These are phyloP conservation scores for Tanytarsus gracilentus DNA, from an alignment of 2,888 invertebrate genomes.

Conservation along the genomic window DNA sequence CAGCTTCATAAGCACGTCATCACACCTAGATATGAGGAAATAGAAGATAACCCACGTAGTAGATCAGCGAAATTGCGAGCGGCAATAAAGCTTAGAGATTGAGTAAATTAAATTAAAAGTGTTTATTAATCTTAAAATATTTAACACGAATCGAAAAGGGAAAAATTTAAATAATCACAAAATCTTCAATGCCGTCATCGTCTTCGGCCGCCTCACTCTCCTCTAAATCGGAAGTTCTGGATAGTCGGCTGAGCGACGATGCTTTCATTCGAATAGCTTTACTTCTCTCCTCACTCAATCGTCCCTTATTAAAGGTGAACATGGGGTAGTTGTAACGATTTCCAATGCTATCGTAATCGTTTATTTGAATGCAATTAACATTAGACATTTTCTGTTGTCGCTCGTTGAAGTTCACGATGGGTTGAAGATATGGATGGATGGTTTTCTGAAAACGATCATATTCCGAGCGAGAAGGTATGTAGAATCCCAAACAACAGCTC, in stretches of 20 bases:
- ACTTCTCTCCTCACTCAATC: conserved; percentile 33
- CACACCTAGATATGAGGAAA: conserved; percentile 62
- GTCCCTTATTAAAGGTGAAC: conserved; percentile 70
- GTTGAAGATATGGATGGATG: conserved; percentile 54
- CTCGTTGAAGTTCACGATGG: conserved; percentile 38
- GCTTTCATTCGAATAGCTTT: neutral
- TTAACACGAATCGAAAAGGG: neutral
- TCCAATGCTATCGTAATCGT: conserved; percentile 43
- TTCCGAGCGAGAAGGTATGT: conserved; percentile 64
- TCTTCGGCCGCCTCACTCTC: neutral
- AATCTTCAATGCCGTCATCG: conserved; percentile 4
- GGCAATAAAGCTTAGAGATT: conserved; percentile 54
- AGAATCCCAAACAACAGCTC: conserved; percentile 85
- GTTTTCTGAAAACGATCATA: conserved; percentile 66
- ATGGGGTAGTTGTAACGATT: conserved; percentile 63
- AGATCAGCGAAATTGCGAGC: conserved; percentile 83
- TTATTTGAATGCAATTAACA: conserved; percentile 42
- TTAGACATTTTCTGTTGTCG: conserved; percentile 3
- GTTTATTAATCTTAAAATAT: neutral
- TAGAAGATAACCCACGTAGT: conserved; percentile 70
- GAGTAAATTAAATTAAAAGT: neutral
- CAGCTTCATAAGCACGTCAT: conserved; percentile 73
- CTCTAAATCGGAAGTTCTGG: too few species aligned
- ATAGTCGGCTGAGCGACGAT: neutral
- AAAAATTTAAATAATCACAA: conserved; percentile 19